Evolutionary conservation across 2,888 invertebrate genomes (phyloP).

Genomic region (Lasius platythorax): DNA sequence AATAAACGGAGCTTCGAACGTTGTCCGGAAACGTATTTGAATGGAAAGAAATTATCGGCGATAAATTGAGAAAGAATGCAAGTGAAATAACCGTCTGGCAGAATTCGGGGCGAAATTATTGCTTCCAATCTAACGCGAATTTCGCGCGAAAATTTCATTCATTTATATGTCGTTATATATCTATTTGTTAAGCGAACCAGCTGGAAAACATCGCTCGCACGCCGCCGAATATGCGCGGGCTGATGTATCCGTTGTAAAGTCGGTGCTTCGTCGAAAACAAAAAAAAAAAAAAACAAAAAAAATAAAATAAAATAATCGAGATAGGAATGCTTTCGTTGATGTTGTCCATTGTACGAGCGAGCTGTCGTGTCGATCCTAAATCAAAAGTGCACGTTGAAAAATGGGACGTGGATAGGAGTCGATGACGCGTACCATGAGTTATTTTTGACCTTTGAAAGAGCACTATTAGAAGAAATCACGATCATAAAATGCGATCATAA

Average conservation of each 20-base stretch:
- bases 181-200: conserved; percentile 31
- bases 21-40: conserved; percentile 12
- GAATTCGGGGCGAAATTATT: conserved; percentile 30
- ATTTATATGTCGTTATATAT: conserved; percentile 38
- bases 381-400: conserved; percentile 50
- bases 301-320: conserved; percentile 33
- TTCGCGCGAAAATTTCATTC: conserved; percentile 44
- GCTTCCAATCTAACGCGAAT: conserved; percentile 39
- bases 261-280: not conserved
- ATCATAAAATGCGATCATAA: not conserved
- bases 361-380: conserved; percentile 50
- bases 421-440: conserved; percentile 37
- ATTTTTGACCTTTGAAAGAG: conserved; percentile 8
- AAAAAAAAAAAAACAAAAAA: conserved; percentile 9
- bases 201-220: conserved; percentile 27
- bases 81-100: conserved; percentile 32
- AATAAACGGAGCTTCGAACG: not conserved
- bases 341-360: conserved; percentile 37
- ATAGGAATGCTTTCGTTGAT: conserved; percentile 41
- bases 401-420: conserved; percentile 40
- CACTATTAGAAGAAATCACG: conserved; percentile 12
- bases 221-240: conserved; percentile 20
- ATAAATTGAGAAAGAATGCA: conserved; percentile 53
- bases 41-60: conserved; percentile 46
- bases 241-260: conserved; percentile 26